Base-by-base conservation (phyloP, 2,888 invertebrate genomes). In the Aphrophora alni region DNA sequence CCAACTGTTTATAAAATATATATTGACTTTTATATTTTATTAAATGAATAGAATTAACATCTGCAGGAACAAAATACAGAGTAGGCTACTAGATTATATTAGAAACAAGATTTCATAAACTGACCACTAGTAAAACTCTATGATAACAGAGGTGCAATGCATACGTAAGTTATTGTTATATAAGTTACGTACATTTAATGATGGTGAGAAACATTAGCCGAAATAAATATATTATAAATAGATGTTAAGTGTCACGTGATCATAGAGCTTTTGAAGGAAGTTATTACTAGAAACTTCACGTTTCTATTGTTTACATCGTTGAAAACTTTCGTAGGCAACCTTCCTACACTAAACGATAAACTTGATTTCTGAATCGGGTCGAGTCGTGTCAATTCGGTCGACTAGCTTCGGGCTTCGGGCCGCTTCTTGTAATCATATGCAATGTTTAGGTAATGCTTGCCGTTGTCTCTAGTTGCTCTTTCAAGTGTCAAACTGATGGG, bases 391-490 rank as follows among this genome's bases (percentile, higher is more conserved):
- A 12, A 21, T 59, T 59, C 59, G 59, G 59, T 21, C n/a, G 12
- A 44, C 12, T 21, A 21, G 21, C 59, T 59, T 59, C 59, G 59
- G 59, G 59, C 59, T 59, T 21, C 10, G 12, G 44, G 44, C 44
- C 44, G 44, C 44, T 44, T 44, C 44, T 44, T 44, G 44, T 44
- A 44, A 59, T 59, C 59, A 59, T 59, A 59, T 59, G 59, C 59
- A 59, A 59, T 59, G 59, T 59, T 59, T 59, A 59, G 59, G 59
- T 59, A 59, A 59, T 59, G n/a, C 59, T 59, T 59, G n/a, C 59
- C 59, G 59, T 59, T 59, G 59, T 59, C 59, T 59, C 14, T 21
- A 59, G 59, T 59, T 59, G 59, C 59, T 59, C 59, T 59, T 59
- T 59, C 59, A 59, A 59, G 59, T 59, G 59, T 59, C 59, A 59